phyloP scores from a whole-genome alignment of 2,797 vertebrate species.

The Anniella stebbinsi region DNA sequence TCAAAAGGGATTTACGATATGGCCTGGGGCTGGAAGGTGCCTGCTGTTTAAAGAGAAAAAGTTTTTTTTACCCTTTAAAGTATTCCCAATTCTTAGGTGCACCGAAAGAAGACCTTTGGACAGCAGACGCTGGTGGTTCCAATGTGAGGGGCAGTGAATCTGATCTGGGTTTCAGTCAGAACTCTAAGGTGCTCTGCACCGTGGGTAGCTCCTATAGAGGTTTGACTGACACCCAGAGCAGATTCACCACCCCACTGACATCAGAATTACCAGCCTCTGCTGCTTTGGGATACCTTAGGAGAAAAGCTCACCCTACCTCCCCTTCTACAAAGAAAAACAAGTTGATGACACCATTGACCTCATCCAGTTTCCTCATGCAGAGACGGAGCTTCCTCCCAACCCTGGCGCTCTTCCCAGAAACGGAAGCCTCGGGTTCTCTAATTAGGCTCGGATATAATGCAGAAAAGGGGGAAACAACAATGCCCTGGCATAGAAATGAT shows the following conservation, averaged over 20 bases:
- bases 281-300: background rate
- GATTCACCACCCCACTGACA: no score
- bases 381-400: slow-evolving; percentile 52
- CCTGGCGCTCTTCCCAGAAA: slow-evolving; percentile 16
- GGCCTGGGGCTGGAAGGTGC: background rate
- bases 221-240: no score
- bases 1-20: background rate
- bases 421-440: slow-evolving; percentile 61
- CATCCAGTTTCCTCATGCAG: slow-evolving; percentile 47
- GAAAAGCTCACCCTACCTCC: background rate
- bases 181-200: no score
- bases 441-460: slow-evolving; percentile 47
- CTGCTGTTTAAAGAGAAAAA: background rate
- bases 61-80: background rate
- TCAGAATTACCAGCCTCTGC: no score
- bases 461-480: slow-evolving; percentile 49
- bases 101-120: no score
- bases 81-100: background rate
- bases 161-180: no score
- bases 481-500: slow-evolving; percentile 45
- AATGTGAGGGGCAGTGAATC: no score
- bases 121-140: no score
- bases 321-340: background rate
- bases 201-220: no score
- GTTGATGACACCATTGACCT: background rate